phyloP scores from a whole-genome alignment of 2,113 vertebrate species.

The Erythrocercus mccallii region DNA sequence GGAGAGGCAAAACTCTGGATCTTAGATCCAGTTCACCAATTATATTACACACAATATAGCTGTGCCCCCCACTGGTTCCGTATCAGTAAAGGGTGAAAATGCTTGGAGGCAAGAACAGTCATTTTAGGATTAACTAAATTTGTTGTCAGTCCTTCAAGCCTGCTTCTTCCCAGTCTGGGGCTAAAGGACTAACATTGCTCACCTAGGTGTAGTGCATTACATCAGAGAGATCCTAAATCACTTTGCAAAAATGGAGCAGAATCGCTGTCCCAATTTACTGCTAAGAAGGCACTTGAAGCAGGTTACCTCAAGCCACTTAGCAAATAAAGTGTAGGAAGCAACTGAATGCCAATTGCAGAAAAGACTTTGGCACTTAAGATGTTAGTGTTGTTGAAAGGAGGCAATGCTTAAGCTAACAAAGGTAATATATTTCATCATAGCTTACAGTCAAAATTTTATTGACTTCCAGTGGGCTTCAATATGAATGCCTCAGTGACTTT shows the following conservation, averaged over 20 bases:
- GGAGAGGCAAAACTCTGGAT: not conserved
- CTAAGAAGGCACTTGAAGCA: not conserved
- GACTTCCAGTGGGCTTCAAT: not conserved
- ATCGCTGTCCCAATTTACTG: not conserved
- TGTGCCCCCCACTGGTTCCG: accelerated
- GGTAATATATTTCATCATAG: not conserved
- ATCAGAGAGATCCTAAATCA: constrained; percentile 4
- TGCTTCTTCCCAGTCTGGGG: not conserved
- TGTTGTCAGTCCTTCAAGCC: not conserved
- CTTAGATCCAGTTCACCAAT: not conserved
- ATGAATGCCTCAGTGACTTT: not conserved
- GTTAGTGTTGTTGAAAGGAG: not conserved
- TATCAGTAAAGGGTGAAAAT: not conserved
- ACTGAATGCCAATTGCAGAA: not conserved
- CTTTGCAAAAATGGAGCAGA: constrained; percentile 3
- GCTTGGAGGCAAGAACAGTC: not conserved
- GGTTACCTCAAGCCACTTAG: not conserved
- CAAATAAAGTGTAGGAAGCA: not conserved
- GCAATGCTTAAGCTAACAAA: not conserved
- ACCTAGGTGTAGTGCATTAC: not conserved
- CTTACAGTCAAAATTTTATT: not conserved
- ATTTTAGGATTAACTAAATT: not conserved
- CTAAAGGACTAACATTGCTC: not conserved
- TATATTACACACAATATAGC: not conserved
- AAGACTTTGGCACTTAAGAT: not conserved